Percentiles rank a stretch among this genome's conserved stretches.
Evolutionary conservation across 53 echinoderm and acorn worm species (phyloP).

Genomic region (Apostichopus leukothele): DNA sequence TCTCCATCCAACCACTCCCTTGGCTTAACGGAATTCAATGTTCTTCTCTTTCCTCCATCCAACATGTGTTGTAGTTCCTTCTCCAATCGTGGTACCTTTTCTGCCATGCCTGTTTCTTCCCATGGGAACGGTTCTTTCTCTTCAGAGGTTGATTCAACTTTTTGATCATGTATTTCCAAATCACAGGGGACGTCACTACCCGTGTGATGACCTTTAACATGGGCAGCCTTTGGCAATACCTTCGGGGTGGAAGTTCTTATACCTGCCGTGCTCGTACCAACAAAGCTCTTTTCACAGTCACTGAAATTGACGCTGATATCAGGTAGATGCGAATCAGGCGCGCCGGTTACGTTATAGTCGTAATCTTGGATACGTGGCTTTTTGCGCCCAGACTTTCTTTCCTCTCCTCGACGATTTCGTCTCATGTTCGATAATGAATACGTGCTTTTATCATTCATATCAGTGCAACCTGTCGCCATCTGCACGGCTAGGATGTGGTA

Average conservation of each 20-base stretch:
- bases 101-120: too few relatives aligned
- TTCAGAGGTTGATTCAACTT: too few relatives aligned
- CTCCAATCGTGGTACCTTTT: neutral
- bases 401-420: neutral
- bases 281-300: too few relatives aligned
- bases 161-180: too few relatives aligned
- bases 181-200: too few relatives aligned
- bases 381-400: slow-evolving; percentile 6
- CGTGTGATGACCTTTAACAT: too few relatives aligned
- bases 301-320: neutral
- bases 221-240: too few relatives aligned
- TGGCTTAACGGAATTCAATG: neutral
- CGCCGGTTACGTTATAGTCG: slow-evolving; percentile 15
- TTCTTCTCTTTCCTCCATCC: neutral
- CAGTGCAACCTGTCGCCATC: neutral
- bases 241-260: too few relatives aligned
- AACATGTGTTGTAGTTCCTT: neutral
- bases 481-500: slow-evolving; percentile 20
- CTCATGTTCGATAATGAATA: neutral
- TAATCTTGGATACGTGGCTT: neutral
- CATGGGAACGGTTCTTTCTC: too few relatives aligned
- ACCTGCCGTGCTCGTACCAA: neutral
- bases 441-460: neutral
- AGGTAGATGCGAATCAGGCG: neutral
- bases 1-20: slow-evolving; percentile 2